These are phyloP conservation scores for Meloidogyne hapla DNA, from an alignment of 1,140 invertebrate species.

Conservation along the genomic window DNA sequence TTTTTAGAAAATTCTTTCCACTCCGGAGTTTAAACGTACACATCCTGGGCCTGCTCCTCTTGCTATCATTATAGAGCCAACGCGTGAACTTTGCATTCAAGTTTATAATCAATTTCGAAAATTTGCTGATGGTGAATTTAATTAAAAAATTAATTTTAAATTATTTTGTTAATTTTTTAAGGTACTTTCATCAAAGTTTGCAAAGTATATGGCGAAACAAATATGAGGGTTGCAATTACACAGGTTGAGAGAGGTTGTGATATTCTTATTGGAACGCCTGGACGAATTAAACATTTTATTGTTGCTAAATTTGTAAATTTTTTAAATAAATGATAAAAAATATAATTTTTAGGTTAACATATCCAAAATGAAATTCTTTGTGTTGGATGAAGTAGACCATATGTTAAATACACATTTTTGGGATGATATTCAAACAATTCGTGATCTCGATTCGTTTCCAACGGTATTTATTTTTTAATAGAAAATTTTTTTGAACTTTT, in stretches of 20 bases:
- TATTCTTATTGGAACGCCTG: conserved; percentile 85
- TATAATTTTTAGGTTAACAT: not conserved
- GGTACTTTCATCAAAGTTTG: conserved; percentile 4
- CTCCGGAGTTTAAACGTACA: not conserved
- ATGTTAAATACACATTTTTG: conserved; percentile 53
- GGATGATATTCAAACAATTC: conserved; percentile 44
- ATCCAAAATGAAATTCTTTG: conserved; percentile 43
- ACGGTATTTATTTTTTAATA: conserved; percentile 19
- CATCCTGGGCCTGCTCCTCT: conserved; percentile 12
- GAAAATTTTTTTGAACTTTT: not conserved
- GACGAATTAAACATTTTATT: conserved; percentile 72
- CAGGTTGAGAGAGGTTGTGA: conserved; percentile 31
- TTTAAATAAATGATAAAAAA: not conserved
- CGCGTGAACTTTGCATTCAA: conserved; percentile 31
- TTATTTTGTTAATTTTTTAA: not conserved
- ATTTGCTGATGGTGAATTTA: conserved; percentile 10
- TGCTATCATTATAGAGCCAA: conserved; percentile 32
- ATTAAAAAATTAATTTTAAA: not conserved
- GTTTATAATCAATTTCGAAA: conserved; percentile 25
- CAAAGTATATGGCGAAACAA: conserved; percentile 34
- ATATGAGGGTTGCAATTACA: conserved; percentile 10
- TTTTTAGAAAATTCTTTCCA: not conserved
- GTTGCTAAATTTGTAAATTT: conserved; percentile 31
- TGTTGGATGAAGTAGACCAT: conserved; percentile 57
- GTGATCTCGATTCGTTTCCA: conserved; percentile 37